phyloP scores from a whole-genome alignment of 2,888 invertebrate species.

The Agonum fuliginosum region DNA sequence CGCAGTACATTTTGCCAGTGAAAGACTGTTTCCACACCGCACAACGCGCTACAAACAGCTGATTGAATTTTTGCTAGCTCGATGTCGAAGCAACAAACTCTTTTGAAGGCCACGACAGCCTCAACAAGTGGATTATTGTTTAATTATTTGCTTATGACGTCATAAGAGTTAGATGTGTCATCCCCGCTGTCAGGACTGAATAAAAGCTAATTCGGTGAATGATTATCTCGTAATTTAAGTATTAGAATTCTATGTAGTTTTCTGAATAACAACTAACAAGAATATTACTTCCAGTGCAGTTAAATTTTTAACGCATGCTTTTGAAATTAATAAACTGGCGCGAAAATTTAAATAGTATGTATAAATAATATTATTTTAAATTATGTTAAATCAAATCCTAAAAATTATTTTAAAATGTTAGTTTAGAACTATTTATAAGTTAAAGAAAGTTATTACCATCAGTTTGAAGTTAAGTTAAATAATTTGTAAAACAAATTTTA shows the following conservation, averaged over 20 bases:
- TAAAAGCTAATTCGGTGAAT: not conserved
- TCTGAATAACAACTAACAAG: not conserved
- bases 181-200: not conserved
- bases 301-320: not conserved
- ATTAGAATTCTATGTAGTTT: not conserved
- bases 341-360: slow-evolving; percentile 3
- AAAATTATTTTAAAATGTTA: too few species aligned
- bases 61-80: slow-evolving; percentile 39
- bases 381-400: not conserved
- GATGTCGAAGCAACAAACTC: slow-evolving; percentile 35
- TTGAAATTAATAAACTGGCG: not conserved
- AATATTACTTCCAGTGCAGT: not conserved
- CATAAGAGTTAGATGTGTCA: slow-evolving; percentile 41
- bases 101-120: slow-evolving; percentile 35
- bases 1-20: slow-evolving; percentile 19
- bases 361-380: not conserved
- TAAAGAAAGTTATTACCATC: too few species aligned
- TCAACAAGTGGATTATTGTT: slow-evolving; percentile 47
- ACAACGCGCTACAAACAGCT: slow-evolving; percentile 31
- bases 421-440: too few species aligned
- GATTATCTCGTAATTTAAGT: slow-evolving; percentile 1
- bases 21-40: slow-evolving; percentile 37
- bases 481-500: slow-evolving; percentile 28
- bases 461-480: not conserved
- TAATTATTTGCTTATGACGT: slow-evolving; percentile 46